Base-by-base conservation (phyloP, 2,888 invertebrate genomes). In the Phragmatobia fuliginosa region DNA sequence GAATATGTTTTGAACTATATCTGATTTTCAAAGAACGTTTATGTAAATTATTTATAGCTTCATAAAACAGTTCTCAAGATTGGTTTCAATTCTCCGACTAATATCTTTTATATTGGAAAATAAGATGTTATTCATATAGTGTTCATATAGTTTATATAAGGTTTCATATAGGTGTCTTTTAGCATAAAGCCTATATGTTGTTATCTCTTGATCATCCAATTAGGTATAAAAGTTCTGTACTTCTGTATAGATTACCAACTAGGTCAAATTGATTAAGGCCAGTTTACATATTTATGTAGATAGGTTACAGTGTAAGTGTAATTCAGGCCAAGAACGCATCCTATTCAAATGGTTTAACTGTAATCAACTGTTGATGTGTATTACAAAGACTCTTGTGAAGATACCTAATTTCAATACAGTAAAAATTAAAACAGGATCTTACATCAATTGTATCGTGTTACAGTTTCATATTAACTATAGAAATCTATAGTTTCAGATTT, bases 241-340 rank as follows among this genome's bases (percentile, higher is more conserved):
- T 45, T 49, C 18, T 49, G 56, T 45, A 63, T 33, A 41, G 45
- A 62, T 25, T 56, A 65, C 52, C 31, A 68, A 52, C 38, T 66
- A 62, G 66, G 66, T 45, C 66, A 63, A 62, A 70, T 70, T 70
- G 31, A 70, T 70, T 66, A 49, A 63, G 58, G 62, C 14, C 59
- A 52, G 59, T 62, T 56, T 61, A 41, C 33, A 28, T 56, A 32
- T 62, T 25, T 28, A 56, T 28, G 25, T 56, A 41, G 41, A 18
- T 41, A 56, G n/a, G n/a, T n/a, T 63, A 66, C 59, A 56, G 31
- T 45, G 56, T 60, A 36, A 49, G n/a, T 41, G n/a, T 63, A 63
- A 67, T 59, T 67, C 38, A 67, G 67, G 66, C 63, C 70, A 67
- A 71, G 65, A 61, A 65, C 61, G 60, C 25, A 38, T 61, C 36